phyloP scores from a whole-genome alignment of 2,113 vertebrate genomes.

The Phylloscopus trochiloides region DNA sequence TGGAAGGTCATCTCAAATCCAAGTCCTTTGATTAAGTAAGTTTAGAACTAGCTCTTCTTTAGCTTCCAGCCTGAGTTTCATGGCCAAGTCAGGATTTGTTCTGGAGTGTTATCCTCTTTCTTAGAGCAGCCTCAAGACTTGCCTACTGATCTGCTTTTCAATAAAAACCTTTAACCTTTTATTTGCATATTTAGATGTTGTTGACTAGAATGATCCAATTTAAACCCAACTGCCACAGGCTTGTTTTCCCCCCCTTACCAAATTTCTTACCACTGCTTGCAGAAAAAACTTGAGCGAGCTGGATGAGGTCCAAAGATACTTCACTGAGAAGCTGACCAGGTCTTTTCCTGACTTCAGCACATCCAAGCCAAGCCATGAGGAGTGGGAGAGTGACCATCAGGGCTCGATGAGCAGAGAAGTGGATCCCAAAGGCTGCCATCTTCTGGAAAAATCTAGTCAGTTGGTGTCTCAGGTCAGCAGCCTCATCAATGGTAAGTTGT shows the following conservation, averaged over 20 bases:
- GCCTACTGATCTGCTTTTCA: neutral
- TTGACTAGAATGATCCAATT: neutral
- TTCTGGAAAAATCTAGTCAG: constrained; percentile 78
- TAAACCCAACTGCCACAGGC: neutral
- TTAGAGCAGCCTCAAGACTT: neutral
- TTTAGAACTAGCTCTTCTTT: neutral
- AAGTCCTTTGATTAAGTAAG: neutral
- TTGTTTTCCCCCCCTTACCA: neutral
- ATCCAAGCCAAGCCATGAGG: neutral
- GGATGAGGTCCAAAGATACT: constrained; percentile 92
- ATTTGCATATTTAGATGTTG: neutral
- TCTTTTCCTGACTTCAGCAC: constrained; percentile 63
- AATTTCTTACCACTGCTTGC: neutral
- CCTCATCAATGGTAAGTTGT: constrained; percentile 80
- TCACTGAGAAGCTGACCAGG: constrained; percentile 84
- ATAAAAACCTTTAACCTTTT: neutral
- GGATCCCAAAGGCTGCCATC: constrained; percentile 16
- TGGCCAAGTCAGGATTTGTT: neutral
- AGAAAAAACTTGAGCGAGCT: constrained; percentile 92
- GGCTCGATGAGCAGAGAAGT: neutral
- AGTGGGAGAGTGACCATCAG: neutral
- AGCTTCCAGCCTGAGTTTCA: neutral
- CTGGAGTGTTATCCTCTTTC: neutral
- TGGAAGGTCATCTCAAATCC: neutral
- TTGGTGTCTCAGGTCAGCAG: constrained; percentile 83